Base-by-base conservation (phyloP, 2,113 vertebrate species). In the Barbus barbus region DNA sequence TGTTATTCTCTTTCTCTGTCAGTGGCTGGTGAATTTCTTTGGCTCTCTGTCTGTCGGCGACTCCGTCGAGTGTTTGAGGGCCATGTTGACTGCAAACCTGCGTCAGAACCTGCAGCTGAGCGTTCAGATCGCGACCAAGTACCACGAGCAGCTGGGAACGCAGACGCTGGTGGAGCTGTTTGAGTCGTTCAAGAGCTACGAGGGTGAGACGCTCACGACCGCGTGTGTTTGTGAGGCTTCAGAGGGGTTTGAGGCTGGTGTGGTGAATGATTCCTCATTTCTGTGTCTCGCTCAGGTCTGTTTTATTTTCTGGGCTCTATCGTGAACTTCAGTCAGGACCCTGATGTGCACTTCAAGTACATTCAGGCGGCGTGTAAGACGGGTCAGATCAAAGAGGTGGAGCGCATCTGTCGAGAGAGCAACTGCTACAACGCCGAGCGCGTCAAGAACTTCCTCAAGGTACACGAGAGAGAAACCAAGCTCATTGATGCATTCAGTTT, bases 281-380 rank as follows among this genome's bases (percentile, higher is more conserved):
- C 1, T 84, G 13, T 56, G 3, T 85, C 53, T 61, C n/a, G n/a
- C 3, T 65, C 56, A 97, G 97, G 97, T 14, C 93, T 98, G 82
- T 98, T 98, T 92, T 97, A 97, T 92, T 98, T 98, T 92, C 92
- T 98, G 84, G 97, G 97, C 87, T 98, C 97, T 3, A 96, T 98
- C 84, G 96, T 98, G 86, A 98, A 98, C 93, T 98, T 98, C 91
- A 98, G 97, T 88, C 97, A 98, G 88, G 97, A 98, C 85, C 95
- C 96, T 1, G 96, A 97, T 9, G 96, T 98, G 84, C 97, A 98
- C 85, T 96, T 98, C 87, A 98, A 97, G 36, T 98, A 98, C 88
- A 97, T 98, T 86, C 96, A 98, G 89, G 96, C 97, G 5, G 96
- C 97, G 67, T 98, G 96, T 84, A 97, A 97, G 90, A 98, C 96